Evolutionary conservation across 2,888 invertebrate genomes (phyloP).

Genomic region (Camponotus fellah): DNA sequence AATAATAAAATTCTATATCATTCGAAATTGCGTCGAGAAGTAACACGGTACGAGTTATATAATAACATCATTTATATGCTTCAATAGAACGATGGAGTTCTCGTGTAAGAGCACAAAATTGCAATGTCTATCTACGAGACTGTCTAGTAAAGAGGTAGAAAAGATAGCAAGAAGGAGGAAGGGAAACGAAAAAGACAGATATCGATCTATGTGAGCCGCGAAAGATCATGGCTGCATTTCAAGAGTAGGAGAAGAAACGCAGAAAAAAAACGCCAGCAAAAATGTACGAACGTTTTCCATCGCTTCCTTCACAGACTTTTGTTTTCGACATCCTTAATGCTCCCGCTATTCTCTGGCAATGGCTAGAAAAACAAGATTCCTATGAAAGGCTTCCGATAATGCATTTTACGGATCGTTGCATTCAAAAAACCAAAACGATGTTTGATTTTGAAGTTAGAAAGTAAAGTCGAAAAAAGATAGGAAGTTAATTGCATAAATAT

Average conservation of each 20-base stretch:
- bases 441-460: constrained; percentile 1
- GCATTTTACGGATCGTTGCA: constrained; percentile 28
- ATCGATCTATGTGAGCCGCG: constrained; percentile 18
- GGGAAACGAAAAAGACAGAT: background rate
- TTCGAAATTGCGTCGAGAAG: background rate
- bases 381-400: constrained; percentile 34
- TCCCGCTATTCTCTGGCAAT: background rate
- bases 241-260: background rate
- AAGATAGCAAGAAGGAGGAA: background rate
- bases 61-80: constrained; percentile 47
- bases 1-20: background rate
- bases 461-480: background rate
- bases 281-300: background rate
- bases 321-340: constrained; percentile 34
- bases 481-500: background rate
- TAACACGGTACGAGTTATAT: constrained; percentile 27
- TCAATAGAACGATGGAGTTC: constrained; percentile 17
- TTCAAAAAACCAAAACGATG: constrained; percentile 13
- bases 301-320: constrained; percentile 23
- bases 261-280: constrained; percentile 14
- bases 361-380: constrained; percentile 11
- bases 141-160: background rate
- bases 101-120: constrained; percentile 29
- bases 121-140: constrained; percentile 14
- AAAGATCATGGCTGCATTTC: constrained; percentile 1